Percentiles rank a stretch among this genome's conserved stretches.
These are phyloP conservation scores for Phymatocera aterrima DNA, from an alignment of 2,888 invertebrate genomes.

Conservation along the genomic window DNA sequence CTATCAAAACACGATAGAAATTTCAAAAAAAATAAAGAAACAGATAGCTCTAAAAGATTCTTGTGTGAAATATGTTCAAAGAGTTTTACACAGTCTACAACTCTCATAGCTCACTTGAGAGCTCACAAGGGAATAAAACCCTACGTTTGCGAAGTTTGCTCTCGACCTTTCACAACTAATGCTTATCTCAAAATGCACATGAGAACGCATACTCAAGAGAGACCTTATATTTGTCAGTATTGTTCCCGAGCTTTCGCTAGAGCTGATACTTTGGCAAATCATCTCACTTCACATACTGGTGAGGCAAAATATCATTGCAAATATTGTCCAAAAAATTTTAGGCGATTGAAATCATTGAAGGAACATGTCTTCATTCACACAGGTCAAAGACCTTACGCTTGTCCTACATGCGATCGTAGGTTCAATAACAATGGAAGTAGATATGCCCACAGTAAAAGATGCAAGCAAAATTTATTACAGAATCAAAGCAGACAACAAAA, in stretches of 20 bases:
- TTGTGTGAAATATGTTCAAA: slow-evolving; percentile 73
- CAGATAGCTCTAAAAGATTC: slow-evolving; percentile 70
- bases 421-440: slow-evolving; percentile 73
- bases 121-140: slow-evolving; percentile 73
- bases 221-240: slow-evolving; percentile 72
- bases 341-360: slow-evolving; percentile 69
- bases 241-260: slow-evolving; percentile 71
- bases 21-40: slow-evolving; percentile 69
- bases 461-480: slow-evolving; percentile 69
- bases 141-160: slow-evolving; percentile 71
- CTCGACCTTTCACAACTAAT: slow-evolving; percentile 71
- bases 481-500: slow-evolving; percentile 55
- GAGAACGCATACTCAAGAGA: slow-evolving; percentile 72
- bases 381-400: slow-evolving; percentile 72
- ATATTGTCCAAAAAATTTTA: slow-evolving; percentile 71
- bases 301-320: slow-evolving; percentile 73
- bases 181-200: slow-evolving; percentile 73
- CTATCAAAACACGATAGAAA: slow-evolving; percentile 69
- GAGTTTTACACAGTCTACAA: slow-evolving; percentile 72
- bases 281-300: slow-evolving; percentile 71
- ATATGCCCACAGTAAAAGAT: slow-evolving; percentile 72
- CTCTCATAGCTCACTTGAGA: slow-evolving; percentile 69
- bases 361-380: slow-evolving; percentile 73
- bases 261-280: slow-evolving; percentile 72
- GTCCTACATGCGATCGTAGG: slow-evolving; percentile 71